Evolutionary conservation across 2,797 vertebrate genomes (phyloP).

Genomic region (Amblyraja radiata): DNA sequence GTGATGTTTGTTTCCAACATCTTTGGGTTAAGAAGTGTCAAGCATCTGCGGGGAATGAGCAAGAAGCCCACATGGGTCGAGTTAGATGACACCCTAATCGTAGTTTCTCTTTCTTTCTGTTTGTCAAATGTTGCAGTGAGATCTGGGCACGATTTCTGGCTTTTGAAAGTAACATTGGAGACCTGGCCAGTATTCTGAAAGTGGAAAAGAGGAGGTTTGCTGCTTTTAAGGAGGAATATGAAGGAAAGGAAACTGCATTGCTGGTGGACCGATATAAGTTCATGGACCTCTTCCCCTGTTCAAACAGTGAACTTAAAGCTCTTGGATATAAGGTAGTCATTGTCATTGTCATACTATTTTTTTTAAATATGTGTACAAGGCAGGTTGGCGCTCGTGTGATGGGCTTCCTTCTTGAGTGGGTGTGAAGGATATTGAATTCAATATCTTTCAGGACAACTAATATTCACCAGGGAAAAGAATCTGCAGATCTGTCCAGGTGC

Average conservation of each 20-base stretch:
- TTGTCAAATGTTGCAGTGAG: constrained; percentile 61
- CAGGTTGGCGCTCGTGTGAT: no score
- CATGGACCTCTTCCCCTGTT: constrained; percentile 98
- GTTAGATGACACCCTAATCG: not conserved
- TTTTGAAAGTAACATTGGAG: constrained; percentile 97
- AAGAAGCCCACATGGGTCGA: no score
- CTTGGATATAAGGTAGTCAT: constrained; percentile 87
- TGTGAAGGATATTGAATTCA: no score
- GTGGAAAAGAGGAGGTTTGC: constrained; percentile 91
- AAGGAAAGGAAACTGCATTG: constrained; percentile 94
- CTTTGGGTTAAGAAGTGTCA: not conserved
- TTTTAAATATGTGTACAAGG: no score
- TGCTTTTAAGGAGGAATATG: constrained; percentile 95
- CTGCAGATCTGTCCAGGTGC: no score
- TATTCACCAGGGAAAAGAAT: no score
- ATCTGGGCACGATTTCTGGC: constrained; percentile 96
- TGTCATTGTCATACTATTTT: not conserved
- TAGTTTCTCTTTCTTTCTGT: not conserved
- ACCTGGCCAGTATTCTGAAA: constrained; percentile 95
- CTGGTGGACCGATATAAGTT: constrained; percentile 96
- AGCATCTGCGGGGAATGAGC: not conserved
- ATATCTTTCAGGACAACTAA: no score
- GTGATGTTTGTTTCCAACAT: not conserved
- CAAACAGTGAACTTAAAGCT: constrained; percentile 90
- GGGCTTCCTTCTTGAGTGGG: no score